Base-by-base conservation (phyloP, 2,888 invertebrate species). In the Ectropis crepuscularia region DNA sequence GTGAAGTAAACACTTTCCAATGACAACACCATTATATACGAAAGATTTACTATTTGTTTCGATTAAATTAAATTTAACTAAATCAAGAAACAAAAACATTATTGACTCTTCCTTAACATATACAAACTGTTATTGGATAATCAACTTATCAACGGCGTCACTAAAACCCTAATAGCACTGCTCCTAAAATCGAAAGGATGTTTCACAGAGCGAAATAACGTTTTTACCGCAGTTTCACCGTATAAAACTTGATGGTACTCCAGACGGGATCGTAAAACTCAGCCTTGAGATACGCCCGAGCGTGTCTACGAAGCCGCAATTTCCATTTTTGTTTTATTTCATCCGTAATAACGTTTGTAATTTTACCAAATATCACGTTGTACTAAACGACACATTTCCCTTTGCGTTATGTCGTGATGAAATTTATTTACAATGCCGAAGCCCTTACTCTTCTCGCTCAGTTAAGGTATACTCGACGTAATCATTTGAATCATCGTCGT, bases 181-280 rank as follows among this genome's bases (percentile, higher is more conserved):
- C n/a, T 43, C 12, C 51, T 57, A 60, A 65, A 53, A 65, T 53
- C 57, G 60, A 60, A 65, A 60, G 57, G 50, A 65, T 60, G 64
- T 65, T 65, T 5, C 12, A 50, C 50, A 61, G 61, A 57, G 53
- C 61, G 64, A 63, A 66, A 69, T 70, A 61, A 70, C 70, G 49
- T 70, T 72, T 66, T 72, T 72, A 67, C 70, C 70, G 69, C 69
- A 70, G 63, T 66, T 65, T 63, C 65, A 55, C 68, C 63, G 66
- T 72, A 68, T 67, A 69, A 67, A 70, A 70, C 64, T 68, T 61
- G 68, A 68, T 69, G 70, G 68, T 68, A 69, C 69, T 69, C 63
- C 63, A 68, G 70, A 69, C 72, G 66, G 42, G 63, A 57, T 72
- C 70, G 68, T 72, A 72, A 72, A 72, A 69, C 57, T 67, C 66